Evolutionary conservation across 2,113 vertebrate genomes (phyloP).

Genomic region (Tilapia sparmanii): DNA sequence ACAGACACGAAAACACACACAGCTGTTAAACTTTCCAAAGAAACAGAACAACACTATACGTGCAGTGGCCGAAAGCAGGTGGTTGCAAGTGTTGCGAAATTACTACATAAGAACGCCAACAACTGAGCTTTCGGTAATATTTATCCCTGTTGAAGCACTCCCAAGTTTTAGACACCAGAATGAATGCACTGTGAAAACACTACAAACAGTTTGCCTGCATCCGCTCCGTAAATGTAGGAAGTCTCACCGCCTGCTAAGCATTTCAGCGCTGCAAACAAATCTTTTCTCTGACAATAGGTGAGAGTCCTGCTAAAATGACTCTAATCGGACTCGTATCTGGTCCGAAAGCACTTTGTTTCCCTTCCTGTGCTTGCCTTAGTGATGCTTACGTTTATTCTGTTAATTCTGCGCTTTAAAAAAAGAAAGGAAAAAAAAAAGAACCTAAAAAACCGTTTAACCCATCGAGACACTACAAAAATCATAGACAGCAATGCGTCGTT

Average conservation of each 20-base stretch:
- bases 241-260: constrained; percentile 13
- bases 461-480: constrained; percentile 26
- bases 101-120: background rate
- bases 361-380: constrained; percentile 41
- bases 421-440: background rate
- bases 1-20: constrained; percentile 30
- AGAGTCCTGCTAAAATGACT: constrained; percentile 44
- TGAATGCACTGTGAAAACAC: constrained; percentile 66
- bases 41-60: constrained; percentile 34
- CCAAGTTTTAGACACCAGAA: constrained; percentile 42
- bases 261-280: constrained; percentile 6
- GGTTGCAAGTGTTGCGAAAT: constrained; percentile 15
- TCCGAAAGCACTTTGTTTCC: constrained; percentile 66
- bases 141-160: constrained; percentile 50
- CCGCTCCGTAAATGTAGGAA: constrained; percentile 1
- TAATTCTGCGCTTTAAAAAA: constrained; percentile 14
- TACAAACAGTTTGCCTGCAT: constrained; percentile 27
- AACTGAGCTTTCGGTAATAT: constrained; percentile 22
- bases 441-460: background rate
- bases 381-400: constrained; percentile 1
- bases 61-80: background rate
- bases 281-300: constrained; percentile 9
- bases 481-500: background rate
- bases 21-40: constrained; percentile 68
- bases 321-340: constrained; percentile 23